Percentiles rank a stretch among this genome's conserved stretches.
Evolutionary conservation across 2,113 vertebrate genomes (phyloP).

Genomic region (Sylvilagus bachmani): DNA sequence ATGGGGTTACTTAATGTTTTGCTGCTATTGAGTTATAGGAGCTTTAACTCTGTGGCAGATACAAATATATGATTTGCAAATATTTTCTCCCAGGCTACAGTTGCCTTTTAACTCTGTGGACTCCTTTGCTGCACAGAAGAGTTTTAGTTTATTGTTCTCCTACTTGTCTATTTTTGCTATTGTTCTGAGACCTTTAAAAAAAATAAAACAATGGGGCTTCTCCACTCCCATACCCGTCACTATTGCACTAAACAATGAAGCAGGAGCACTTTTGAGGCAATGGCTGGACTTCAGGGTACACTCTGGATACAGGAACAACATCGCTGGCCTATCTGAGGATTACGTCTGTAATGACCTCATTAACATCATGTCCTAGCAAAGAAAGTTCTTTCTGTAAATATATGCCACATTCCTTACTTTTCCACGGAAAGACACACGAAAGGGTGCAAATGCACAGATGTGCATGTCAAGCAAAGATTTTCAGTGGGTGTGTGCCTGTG

Average conservation of each 20-base stretch:
- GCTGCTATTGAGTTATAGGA: not conserved
- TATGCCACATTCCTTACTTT: not conserved
- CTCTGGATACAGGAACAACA: not conserved
- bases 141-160: not conserved
- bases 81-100: not conserved
- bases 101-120: not conserved
- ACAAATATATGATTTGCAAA: not conserved
- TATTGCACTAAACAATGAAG: not conserved
- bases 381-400: not conserved
- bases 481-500: not conserved
- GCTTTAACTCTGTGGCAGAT: not conserved
- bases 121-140: not conserved
- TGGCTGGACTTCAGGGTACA: not conserved
- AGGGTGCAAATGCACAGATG: not conserved
- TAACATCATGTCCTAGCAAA: not conserved
- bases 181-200: slow-evolving; percentile 55
- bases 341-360: not conserved
- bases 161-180: not conserved
- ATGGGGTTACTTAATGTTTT: not conserved
- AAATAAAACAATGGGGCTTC: not conserved
- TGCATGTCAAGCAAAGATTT: not conserved
- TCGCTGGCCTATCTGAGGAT: not conserved
- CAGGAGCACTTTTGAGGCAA: slow-evolving; percentile 4
- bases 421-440: not conserved
- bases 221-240: not conserved